phyloP scores from a whole-genome alignment of 1,140 invertebrate species.

The Habropoda laboriosa region DNA sequence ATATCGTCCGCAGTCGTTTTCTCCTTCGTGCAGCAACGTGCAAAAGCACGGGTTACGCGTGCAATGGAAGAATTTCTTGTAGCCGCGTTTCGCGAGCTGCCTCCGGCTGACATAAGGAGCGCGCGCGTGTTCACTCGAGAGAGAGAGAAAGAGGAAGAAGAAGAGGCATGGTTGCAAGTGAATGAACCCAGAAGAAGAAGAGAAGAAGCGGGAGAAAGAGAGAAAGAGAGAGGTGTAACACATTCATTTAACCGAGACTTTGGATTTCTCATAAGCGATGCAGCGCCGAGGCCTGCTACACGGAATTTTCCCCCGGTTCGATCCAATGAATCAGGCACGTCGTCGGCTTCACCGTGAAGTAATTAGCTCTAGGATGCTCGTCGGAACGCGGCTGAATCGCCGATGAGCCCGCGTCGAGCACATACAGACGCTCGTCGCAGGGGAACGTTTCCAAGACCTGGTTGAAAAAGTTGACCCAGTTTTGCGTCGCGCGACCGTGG shows the following conservation, averaged over 20 bases:
- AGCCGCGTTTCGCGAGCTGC: slow-evolving; percentile 46
- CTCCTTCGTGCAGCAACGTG: neutral
- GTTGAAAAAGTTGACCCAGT: slow-evolving; percentile 19
- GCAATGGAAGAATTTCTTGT: slow-evolving; percentile 45
- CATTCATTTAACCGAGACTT: slow-evolving; percentile 61
- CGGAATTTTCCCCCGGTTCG: slow-evolving; percentile 38
- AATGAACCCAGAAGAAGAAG: slow-evolving; percentile 50
- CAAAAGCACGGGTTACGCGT: slow-evolving; percentile 27
- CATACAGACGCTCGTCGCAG: neutral
- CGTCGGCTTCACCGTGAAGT: neutral
- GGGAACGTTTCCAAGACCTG: neutral
- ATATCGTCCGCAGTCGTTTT: slow-evolving; percentile 12
- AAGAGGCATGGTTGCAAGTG: slow-evolving; percentile 43
- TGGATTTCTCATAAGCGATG: slow-evolving; percentile 51
- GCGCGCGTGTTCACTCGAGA: neutral
- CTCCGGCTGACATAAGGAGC: slow-evolving; percentile 52
- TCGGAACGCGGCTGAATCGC: slow-evolving; percentile 10
- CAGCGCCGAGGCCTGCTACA: neutral
- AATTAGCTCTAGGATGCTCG: slow-evolving; percentile 21
- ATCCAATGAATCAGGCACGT: slow-evolving; percentile 23
- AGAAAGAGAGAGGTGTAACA: slow-evolving; percentile 57
- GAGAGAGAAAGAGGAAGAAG: neutral
- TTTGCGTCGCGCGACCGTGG: neutral
- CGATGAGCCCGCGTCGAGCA: neutral
- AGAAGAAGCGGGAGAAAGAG: slow-evolving; percentile 46